Percentiles rank a stretch among this genome's conserved stretches.
phyloP scores from a whole-genome alignment of 2,888 invertebrate genomes.

The Brachyptera risi region DNA sequence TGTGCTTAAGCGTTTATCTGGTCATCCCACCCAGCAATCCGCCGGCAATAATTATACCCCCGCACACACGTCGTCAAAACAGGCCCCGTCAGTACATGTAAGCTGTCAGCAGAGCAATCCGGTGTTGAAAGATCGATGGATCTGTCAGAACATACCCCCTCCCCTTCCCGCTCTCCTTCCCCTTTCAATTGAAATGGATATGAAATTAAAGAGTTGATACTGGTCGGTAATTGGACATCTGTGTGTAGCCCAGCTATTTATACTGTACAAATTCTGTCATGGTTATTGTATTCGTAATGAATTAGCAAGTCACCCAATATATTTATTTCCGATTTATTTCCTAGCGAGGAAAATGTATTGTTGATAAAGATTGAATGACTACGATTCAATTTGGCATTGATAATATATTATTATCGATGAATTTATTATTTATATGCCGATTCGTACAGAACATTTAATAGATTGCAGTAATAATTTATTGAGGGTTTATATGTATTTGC shows the following conservation, averaged over 20 bases:
- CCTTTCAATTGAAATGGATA: constrained; percentile 31
- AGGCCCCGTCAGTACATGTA: constrained; percentile 22
- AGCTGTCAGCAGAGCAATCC: constrained; percentile 29
- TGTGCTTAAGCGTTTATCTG: constrained; percentile 27
- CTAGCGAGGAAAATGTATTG: constrained; percentile 12
- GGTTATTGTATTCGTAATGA: constrained; percentile 10
- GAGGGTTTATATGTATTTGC: too few relatives aligned
- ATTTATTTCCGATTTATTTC: neutral
- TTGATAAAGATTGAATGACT: constrained; percentile 2
- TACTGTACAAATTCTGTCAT: neutral
- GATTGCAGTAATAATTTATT: constrained; percentile 17
- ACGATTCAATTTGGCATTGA: constrained; percentile 1
- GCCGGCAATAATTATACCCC: constrained; percentile 25
- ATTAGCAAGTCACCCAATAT: neutral
- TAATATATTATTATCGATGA: constrained; percentile 8
- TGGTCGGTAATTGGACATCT: constrained; percentile 29
- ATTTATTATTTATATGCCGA: neutral
- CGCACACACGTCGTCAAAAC: neutral
- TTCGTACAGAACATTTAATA: neutral
- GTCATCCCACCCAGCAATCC: constrained; percentile 17
- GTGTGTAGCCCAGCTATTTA: constrained; percentile 9
- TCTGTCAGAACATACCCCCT: too few relatives aligned
- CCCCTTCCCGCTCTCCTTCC: too few relatives aligned
- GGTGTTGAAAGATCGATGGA: constrained; percentile 28
- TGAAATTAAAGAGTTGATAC: constrained; percentile 30